These are phyloP conservation scores for Mellivora capensis DNA, from an alignment of 2,113 vertebrate species.

Conservation along the genomic window DNA sequence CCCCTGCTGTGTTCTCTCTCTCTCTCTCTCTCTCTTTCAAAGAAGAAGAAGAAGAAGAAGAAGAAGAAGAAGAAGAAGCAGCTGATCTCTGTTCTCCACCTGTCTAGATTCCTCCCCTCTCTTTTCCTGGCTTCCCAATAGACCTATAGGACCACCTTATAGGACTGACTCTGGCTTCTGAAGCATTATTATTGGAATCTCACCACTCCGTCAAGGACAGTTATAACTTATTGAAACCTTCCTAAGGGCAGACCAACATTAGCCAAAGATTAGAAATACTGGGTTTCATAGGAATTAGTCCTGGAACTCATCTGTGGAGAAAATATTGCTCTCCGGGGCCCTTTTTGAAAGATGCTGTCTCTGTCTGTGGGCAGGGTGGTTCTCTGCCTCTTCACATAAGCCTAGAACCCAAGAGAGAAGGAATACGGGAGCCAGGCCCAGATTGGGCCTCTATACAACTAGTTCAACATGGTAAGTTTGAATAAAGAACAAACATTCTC, in stretches of 20 bases:
- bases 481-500: not conserved
- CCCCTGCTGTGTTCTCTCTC: not conserved
- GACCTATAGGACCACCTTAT: not conserved
- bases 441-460: not conserved
- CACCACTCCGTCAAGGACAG: not conserved
- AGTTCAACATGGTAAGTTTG: not conserved
- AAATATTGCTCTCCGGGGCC: not conserved
- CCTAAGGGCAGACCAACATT: not conserved
- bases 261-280: not conserved
- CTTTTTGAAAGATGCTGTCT: not conserved
- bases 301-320: not conserved
- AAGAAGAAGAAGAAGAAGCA: too few species aligned
- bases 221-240: not conserved
- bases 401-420: not conserved
- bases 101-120: not conserved
- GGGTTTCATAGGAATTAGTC: not conserved
- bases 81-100: not conserved
- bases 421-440: not conserved
- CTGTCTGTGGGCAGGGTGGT: not conserved
- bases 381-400: not conserved
- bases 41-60: too few species aligned
- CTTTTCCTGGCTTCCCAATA: not conserved
- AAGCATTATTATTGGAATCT: not conserved
- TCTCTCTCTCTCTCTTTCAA: not conserved
- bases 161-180: not conserved